Conservation (phyloP, 2,797 vertebrate genomes). For the Hypotaenidia okinawae region DNA sequence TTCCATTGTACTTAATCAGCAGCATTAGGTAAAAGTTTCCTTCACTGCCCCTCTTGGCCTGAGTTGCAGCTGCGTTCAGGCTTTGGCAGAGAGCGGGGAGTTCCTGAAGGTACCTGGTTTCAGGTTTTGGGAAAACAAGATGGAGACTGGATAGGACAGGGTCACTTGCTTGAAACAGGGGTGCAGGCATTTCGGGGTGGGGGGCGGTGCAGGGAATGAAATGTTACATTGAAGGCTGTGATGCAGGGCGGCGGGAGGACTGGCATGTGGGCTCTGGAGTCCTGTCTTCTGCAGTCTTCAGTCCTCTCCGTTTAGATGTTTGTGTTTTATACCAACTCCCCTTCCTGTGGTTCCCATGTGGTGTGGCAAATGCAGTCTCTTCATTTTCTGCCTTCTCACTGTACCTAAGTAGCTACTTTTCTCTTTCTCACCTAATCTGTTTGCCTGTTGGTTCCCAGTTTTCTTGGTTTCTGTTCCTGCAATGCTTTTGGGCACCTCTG, state of each 20-base stretch:
- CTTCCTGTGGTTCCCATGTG: background rate
- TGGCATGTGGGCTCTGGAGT: background rate
- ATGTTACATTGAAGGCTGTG: background rate
- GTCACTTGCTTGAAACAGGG: background rate
- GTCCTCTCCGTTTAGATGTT: background rate
- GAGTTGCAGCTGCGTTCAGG: background rate
- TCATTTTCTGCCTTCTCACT: background rate
- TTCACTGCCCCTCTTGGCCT: background rate
- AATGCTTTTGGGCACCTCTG: background rate
- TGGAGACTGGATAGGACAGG: background rate
- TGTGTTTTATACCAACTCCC: fast-evolving
- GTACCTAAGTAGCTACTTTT: background rate
- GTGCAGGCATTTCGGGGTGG: background rate
- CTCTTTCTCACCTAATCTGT: background rate
- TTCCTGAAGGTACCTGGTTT: background rate
- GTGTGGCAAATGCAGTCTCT: background rate
- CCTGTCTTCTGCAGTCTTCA: background rate
- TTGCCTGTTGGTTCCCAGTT: background rate
- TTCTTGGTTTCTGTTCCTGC: background rate
- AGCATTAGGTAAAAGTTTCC: background rate
- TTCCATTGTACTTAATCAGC: background rate
- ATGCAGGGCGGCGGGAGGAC: background rate
- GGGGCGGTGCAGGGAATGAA: background rate
- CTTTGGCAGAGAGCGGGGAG: background rate
- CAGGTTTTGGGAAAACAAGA: background rate